Percentiles rank a stretch among this genome's conserved stretches.
Evolutionary conservation across 2,113 vertebrate species (phyloP).

Genomic region (Martes martes): DNA sequence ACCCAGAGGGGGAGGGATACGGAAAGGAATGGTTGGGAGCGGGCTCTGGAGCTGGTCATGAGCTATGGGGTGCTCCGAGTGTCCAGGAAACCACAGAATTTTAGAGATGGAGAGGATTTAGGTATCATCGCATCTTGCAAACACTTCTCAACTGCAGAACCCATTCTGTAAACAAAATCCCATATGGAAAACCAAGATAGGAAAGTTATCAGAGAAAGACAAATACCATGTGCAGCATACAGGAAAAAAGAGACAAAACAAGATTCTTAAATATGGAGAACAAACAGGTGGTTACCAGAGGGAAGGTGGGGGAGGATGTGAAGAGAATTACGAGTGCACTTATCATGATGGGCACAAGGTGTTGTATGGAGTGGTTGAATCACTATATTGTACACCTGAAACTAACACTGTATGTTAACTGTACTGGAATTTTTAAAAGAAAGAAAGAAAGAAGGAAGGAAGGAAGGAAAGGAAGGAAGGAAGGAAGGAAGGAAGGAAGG

Average conservation of each 20-base stretch:
- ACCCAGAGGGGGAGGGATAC: background rate
- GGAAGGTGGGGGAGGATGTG: background rate
- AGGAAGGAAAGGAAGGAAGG: background rate
- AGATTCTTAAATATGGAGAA: background rate
- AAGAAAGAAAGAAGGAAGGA: too few relatives aligned
- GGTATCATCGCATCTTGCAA: background rate
- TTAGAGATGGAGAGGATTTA: background rate
- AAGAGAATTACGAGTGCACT: background rate
- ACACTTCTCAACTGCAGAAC: background rate
- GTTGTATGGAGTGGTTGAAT: background rate
- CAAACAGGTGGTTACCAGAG: background rate
- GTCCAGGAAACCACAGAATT: background rate
- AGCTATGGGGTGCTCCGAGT: fast-evolving
- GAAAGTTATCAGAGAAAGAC: background rate
- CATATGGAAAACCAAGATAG: background rate
- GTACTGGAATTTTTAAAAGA: background rate
- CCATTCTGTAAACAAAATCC: background rate
- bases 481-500: background rate
- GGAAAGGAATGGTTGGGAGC: background rate
- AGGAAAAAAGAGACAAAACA: background rate
- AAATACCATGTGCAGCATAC: background rate
- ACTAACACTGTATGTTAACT: background rate
- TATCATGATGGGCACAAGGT: background rate
- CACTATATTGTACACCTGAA: background rate
- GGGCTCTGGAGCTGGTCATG: background rate